Percentiles rank a stretch among this genome's conserved stretches.
Conservation (phyloP, 1,140 invertebrate genomes). For the Brachionus rubens region DNA sequence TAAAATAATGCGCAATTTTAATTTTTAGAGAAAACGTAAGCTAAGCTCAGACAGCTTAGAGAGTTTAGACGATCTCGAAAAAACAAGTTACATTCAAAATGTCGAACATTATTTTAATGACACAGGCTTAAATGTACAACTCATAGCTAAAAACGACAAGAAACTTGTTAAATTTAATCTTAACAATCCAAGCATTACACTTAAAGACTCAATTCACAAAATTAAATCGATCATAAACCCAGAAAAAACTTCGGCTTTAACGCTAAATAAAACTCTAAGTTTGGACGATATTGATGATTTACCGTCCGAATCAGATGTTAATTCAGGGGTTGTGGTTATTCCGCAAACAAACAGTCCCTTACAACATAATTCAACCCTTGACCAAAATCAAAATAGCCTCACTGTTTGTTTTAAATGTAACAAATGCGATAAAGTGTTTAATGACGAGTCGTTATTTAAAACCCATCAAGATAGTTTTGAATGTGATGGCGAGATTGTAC, state of each 20-base stretch:
- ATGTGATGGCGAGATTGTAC: background rate
- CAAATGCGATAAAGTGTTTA: background rate
- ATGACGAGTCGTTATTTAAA: background rate
- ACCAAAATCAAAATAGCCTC: background rate
- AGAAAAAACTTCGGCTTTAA: background rate
- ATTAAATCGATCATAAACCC: constrained; percentile 10
- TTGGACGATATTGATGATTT: constrained; percentile 24
- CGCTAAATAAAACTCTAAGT: background rate
- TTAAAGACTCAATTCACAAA: constrained; percentile 2
- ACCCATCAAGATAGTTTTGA: background rate
- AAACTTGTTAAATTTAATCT: constrained; percentile 29
- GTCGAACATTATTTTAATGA: background rate
- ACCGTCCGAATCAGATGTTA: constrained; percentile 19
- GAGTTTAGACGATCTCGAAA: constrained; percentile 32
- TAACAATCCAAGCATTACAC: background rate
- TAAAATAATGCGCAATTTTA: background rate
- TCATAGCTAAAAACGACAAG: constrained; percentile 32
- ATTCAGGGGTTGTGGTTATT: background rate
- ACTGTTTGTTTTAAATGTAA: background rate
- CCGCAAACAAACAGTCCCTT: background rate
- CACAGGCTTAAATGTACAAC: background rate
- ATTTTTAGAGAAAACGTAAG: constrained; percentile 6
- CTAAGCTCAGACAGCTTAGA: constrained; percentile 20
- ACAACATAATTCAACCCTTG: background rate
- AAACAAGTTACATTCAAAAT: background rate